Conservation (phyloP, 2,113 vertebrate genomes). For the Onychostruthus taczanowskii region DNA sequence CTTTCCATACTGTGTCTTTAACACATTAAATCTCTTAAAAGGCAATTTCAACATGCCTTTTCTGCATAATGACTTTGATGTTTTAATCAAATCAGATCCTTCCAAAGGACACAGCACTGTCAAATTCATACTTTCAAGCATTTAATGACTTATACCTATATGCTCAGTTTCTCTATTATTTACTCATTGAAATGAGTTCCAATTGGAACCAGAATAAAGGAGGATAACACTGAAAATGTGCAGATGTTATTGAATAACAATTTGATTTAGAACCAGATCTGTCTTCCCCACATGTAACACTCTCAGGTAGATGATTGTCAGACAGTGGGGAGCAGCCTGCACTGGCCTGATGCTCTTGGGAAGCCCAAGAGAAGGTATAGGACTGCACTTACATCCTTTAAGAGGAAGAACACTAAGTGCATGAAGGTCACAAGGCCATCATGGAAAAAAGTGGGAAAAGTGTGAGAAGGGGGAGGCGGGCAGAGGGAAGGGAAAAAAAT, state of each 20-base stretch:
- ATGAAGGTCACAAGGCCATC: background rate
- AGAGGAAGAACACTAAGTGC: background rate
- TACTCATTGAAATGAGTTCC: background rate
- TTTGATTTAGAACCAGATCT: background rate
- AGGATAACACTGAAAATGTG: background rate
- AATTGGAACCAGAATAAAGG: background rate
- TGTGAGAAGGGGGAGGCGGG: accelerated
- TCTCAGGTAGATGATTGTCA: background rate
- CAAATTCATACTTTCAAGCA: background rate
- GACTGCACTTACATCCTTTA: background rate
- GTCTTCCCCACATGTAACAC: background rate
- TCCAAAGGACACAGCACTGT: background rate
- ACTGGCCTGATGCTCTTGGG: background rate
- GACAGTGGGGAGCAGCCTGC: background rate
- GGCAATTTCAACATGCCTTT: background rate
- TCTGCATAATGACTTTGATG: background rate
- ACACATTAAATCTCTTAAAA: background rate
- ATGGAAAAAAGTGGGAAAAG: background rate
- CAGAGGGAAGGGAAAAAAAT: accelerated
- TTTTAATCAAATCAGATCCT: background rate
- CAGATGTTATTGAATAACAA: background rate
- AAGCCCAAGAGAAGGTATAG: background rate
- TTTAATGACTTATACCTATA: background rate
- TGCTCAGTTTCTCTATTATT: background rate
- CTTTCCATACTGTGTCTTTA: background rate